A percentile compares a stretch with the other conserved stretches of the same genome.
phyloP scores from a whole-genome alignment of 2,888 invertebrate species.

The Troides oblongomaculatus region DNA sequence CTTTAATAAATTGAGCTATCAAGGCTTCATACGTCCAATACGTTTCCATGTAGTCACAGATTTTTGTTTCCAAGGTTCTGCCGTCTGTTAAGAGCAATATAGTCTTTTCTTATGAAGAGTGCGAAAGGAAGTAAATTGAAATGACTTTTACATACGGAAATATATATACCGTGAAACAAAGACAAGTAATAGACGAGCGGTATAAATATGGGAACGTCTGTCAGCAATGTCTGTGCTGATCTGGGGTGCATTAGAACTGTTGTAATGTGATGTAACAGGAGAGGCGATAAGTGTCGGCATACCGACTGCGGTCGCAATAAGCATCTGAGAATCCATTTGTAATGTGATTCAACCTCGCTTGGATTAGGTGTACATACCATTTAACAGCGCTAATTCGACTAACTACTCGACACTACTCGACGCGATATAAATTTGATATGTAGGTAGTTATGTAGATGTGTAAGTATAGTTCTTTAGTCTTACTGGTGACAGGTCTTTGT shows the following conservation, averaged over 20 bases:
- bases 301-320: slow-evolving; percentile 17
- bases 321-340: slow-evolving; percentile 26
- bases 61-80: no score
- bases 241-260: slow-evolving; percentile 4
- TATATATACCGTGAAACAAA: neutral
- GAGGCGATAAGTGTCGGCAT: slow-evolving; percentile 8
- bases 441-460: neutral
- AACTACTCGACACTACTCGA: slow-evolving; percentile 5
- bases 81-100: no score
- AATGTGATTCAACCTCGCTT: slow-evolving; percentile 20
- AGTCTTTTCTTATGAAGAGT: no score
- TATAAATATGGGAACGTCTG: slow-evolving; percentile 10
- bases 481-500: no score
- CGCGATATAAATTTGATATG: neutral
- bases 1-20: no score
- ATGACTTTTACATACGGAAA: neutral
- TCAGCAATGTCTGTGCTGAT: slow-evolving; percentile 6
- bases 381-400: neutral
- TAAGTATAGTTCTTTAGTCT: no score
- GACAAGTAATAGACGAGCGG: neutral
- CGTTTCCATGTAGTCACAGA: no score
- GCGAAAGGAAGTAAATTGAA: no score
- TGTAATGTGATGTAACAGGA: slow-evolving; percentile 19
- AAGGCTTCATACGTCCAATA: no score
- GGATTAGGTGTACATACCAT: slow-evolving; percentile 1